Evolutionary conservation across 2,113 vertebrate species (phyloP).

Genomic region (Lates calcarifer): DNA sequence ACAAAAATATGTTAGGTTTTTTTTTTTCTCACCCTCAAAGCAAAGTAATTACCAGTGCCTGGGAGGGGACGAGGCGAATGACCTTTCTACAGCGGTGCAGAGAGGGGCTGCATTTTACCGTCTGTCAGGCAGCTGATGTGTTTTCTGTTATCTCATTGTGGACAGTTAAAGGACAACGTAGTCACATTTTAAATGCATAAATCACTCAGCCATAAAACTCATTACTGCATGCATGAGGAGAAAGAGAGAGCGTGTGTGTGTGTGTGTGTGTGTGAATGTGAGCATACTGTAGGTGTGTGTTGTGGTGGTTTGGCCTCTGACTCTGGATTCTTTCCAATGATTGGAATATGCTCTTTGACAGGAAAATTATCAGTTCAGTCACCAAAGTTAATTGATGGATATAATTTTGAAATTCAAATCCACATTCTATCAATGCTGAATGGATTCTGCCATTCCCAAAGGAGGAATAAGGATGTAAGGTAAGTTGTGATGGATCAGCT

Average conservation of each 20-base stretch:
- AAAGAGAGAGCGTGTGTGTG: slow-evolving; percentile 3
- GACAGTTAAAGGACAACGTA: slow-evolving; percentile 58
- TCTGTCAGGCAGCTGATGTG: slow-evolving; percentile 53
- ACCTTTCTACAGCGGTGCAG: slow-evolving; percentile 36
- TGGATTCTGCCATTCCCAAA: slow-evolving; percentile 17
- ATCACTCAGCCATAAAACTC: slow-evolving; percentile 64
- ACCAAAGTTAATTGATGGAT: slow-evolving; percentile 39
- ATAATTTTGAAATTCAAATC: slow-evolving; percentile 39
- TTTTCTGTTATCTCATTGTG: slow-evolving; percentile 64
- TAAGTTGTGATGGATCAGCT: not conserved
- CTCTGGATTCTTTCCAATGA: slow-evolving; percentile 25
- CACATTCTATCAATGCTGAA: not conserved
- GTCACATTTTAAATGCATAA: slow-evolving; percentile 67
- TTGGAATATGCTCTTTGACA: slow-evolving; percentile 49
- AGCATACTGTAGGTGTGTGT: slow-evolving; percentile 10
- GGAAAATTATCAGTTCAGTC: slow-evolving; percentile 47
- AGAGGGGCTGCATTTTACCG: slow-evolving; percentile 9
- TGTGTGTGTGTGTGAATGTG: not conserved
- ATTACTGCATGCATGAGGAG: slow-evolving; percentile 46
- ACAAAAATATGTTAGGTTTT: slow-evolving; percentile 20
- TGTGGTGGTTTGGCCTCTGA: slow-evolving; percentile 22
- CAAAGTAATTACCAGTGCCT: slow-evolving; percentile 44
- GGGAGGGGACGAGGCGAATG: slow-evolving; percentile 23
- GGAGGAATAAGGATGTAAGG: not conserved
- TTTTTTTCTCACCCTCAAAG: not conserved